Evolutionary conservation across 2,113 vertebrate species (phyloP), one percentile per base, ranked within the genome.

Genomic region (Seriola quinqueradiata): DNA sequence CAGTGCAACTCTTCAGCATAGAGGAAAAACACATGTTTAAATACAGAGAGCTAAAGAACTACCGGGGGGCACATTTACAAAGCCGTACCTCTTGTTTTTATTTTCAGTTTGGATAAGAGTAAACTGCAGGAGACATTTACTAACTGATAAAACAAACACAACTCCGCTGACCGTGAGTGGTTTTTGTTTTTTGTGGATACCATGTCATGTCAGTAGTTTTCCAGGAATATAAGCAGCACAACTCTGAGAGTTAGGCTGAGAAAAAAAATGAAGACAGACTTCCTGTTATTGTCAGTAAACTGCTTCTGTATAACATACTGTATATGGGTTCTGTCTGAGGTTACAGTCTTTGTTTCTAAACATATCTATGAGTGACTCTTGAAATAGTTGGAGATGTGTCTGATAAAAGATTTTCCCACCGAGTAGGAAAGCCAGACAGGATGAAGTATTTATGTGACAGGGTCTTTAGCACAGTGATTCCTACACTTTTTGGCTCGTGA

Each of bases 91-190:
- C 79, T 79, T 77, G 63, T 85, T 60, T 74, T 84, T 73, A 75
- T 75, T 70, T 79, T 87, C 40, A 67, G 81, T 76, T 75, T 64
- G 82, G 63, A 82, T 57, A 63, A 75, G 70, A 61, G 65, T 65
- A 32, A 66, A 63, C 73, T 28, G 52, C 46, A 89, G 44, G 75
- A 85, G 58, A 65, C 58, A 19, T 86, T 80, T 83, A 81, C 78
- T 16, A 48, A 81, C 81, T 66, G 70, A 66, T 79, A 75, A 87
- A 90, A 85, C 80, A 87, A 89, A 91, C 80, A 44, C 14, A 55
- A 54, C 67, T 32, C 19, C 68, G 17, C 71, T 69, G 80, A 77
- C 38, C 59, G 70, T 10, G 74, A 68, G 77, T 12, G 8, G n/a
- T 57, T 32, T 70, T 77, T 83, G 75, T 28, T 81, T 40, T 25